Base-by-base conservation (phyloP, 1,140 invertebrate species). In the Latrodectus geometricus region DNA sequence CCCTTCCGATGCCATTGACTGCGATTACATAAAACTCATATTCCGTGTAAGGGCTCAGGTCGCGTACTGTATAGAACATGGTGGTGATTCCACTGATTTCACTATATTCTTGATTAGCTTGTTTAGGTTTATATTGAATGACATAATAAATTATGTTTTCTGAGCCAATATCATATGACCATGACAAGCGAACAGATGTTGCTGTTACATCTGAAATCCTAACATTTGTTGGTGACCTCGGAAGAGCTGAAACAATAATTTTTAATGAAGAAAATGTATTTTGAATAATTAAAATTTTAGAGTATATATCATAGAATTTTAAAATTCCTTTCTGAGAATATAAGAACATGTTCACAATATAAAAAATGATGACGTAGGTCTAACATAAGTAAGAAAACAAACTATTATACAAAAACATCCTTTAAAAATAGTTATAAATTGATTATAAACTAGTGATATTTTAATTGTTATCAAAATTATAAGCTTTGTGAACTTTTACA, bases 21-120 rank as follows among this genome's bases (percentile, higher is more conserved):
- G 97, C 97, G 88, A 97, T 95, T 86, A 99, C 96, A 91, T 95
- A 96, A 92, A 99, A 97, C 91, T 99, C 97, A 92, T 99, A 99
- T 90, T 97, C 96, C 0, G 97, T 99, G 91, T 97, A 98, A 8
- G 97, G 96, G 85, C 95, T 96, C 17, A 98, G 93, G 88, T 95
- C 95, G 73, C 95, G 94, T 56, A 99, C 95, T 54, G 96, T 95
- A 92, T 98, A 97, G 92, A 96, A 97, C 93, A 96, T 96, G 49
- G 96, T 96, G 87, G 96, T 96, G 88, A 98, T 96, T 50, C 97
- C 97, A 56, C 95, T 96, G 89, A 98, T 97, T 91, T 98, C 97
- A 89, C 85, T 85, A 79, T 88, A 90, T 56, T 89, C 90, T 77
- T 90, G 90, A 80, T 89, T 89, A 14, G 91, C 90, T 90, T 96